phyloP scores from a whole-genome alignment of 2,888 invertebrate genomes.

The Drosophila tanythrix region DNA sequence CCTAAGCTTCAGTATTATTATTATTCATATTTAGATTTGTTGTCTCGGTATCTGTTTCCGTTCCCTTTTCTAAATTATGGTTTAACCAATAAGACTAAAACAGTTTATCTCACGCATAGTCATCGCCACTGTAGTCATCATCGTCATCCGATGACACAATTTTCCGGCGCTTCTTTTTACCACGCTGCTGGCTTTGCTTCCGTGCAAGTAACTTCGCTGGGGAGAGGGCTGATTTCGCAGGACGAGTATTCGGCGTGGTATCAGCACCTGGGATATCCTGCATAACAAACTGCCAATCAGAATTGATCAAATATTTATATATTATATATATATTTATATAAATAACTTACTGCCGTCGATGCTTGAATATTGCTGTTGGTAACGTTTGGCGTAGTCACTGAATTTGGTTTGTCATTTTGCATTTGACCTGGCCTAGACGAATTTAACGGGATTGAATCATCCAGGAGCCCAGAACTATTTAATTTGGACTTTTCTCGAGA shows the following conservation, averaged over 20 bases:
- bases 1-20: conserved; percentile 27
- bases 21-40: conserved; percentile 8
- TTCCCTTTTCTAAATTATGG: conserved; percentile 27
- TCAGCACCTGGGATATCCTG: conserved; percentile 45
- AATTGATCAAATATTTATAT: background rate
- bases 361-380: conserved; percentile 42
- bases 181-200: conserved; percentile 72
- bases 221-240: conserved; percentile 41
- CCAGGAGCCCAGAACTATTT: conserved; percentile 70
- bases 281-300: conserved; percentile 2
- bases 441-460: conserved; percentile 59
- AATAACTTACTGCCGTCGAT: conserved; percentile 40
- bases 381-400: conserved; percentile 43
- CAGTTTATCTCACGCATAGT: conserved; percentile 80
- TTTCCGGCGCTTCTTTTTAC: conserved; percentile 86
- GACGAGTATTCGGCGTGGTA: conserved; percentile 36
- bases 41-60: conserved; percentile 5
- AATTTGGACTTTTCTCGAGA: conserved; percentile 79
- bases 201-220: conserved; percentile 55
- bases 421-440: conserved; percentile 64
- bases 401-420: conserved; percentile 43
- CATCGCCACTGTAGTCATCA: conserved; percentile 88
- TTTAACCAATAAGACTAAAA: conserved; percentile 40
- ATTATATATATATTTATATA: background rate
- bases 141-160: conserved; percentile 87